These are phyloP conservation scores for Nomada flava DNA, from an alignment of 2,888 invertebrate species.

Conservation along the genomic window DNA sequence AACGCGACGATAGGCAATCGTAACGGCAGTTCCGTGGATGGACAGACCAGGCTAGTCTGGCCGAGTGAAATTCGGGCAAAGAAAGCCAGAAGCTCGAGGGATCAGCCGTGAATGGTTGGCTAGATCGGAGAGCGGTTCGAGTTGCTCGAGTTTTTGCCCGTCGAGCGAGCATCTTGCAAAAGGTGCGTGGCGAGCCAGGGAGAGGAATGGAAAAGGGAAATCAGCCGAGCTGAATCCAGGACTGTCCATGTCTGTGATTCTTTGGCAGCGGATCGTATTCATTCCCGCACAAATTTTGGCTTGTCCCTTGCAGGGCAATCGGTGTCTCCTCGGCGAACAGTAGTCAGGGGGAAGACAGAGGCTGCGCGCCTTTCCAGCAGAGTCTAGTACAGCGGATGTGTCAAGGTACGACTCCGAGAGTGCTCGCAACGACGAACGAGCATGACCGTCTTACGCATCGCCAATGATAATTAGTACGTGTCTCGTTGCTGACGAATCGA, in stretches of 20 bases:
- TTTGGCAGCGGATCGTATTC: background rate
- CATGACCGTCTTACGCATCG: slow-evolving; percentile 42
- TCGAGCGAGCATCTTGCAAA: slow-evolving; percentile 15
- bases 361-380: background rate
- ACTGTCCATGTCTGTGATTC: background rate
- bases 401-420: slow-evolving; percentile 22
- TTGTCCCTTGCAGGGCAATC: too few relatives aligned
- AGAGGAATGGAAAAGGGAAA: slow-evolving; percentile 64
- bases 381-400: slow-evolving; percentile 2
- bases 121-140: slow-evolving; percentile 37
- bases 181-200: slow-evolving; percentile 6
- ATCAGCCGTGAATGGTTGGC: slow-evolving; percentile 41
- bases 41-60: slow-evolving; percentile 45
- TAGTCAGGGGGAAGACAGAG: too few relatives aligned
- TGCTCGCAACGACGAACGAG: background rate
- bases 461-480: slow-evolving; percentile 48
- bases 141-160: slow-evolving; percentile 48
- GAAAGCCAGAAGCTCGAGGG: slow-evolving; percentile 54
- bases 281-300: too few relatives aligned
- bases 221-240: slow-evolving; percentile 23
- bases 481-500: background rate
- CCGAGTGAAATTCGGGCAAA: slow-evolving; percentile 66
- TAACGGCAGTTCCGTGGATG: background rate
- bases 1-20: background rate
- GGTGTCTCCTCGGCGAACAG: too few relatives aligned